These are phyloP conservation scores for Tethea ocularis DNA, from an alignment of 2,888 invertebrate genomes.

Conservation along the genomic window DNA sequence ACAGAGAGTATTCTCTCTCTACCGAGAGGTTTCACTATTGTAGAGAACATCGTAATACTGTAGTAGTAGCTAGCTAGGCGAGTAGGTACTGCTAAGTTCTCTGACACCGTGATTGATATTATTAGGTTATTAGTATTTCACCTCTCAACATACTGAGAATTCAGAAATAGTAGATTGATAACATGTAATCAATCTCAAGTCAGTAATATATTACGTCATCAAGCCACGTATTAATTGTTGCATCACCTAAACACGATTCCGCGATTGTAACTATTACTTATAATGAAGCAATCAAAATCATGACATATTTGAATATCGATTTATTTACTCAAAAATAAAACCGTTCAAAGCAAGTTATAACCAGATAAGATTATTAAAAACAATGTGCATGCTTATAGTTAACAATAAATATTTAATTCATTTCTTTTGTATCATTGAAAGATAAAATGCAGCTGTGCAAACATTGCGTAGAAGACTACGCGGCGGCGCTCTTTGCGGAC, in stretches of 20 bases:
- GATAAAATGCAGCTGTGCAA: slow-evolving; percentile 42
- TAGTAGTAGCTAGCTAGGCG: too few species aligned
- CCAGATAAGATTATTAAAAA: slow-evolving; percentile 23
- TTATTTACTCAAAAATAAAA: slow-evolving; percentile 40
- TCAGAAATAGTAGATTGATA: too few species aligned
- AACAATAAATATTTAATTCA: slow-evolving; percentile 46
- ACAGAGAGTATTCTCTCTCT: too few species aligned
- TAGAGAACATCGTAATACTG: too few species aligned
- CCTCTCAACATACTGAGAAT: too few species aligned
- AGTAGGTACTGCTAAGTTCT: too few species aligned
- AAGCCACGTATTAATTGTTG: slow-evolving; percentile 6
- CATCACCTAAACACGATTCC: neutral
- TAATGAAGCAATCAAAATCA: neutral
- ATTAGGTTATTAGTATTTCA: too few species aligned
- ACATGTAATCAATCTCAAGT: too few species aligned
- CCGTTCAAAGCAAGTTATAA: slow-evolving; percentile 24
- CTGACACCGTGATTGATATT: too few species aligned
- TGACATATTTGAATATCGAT: slow-evolving; percentile 16
- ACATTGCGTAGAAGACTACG: slow-evolving; percentile 43
- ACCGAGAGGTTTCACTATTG: too few species aligned
- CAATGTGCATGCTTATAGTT: slow-evolving; percentile 43
- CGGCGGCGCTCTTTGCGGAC: slow-evolving; percentile 67
- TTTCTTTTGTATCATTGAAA: neutral
- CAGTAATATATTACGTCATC: slow-evolving; percentile 6
- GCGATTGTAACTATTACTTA: neutral